Percentiles rank a stretch among this genome's conserved stretches.
These are phyloP conservation scores for Parascotia fuliginaria DNA, from an alignment of 2,888 invertebrate species.

Conservation along the genomic window DNA sequence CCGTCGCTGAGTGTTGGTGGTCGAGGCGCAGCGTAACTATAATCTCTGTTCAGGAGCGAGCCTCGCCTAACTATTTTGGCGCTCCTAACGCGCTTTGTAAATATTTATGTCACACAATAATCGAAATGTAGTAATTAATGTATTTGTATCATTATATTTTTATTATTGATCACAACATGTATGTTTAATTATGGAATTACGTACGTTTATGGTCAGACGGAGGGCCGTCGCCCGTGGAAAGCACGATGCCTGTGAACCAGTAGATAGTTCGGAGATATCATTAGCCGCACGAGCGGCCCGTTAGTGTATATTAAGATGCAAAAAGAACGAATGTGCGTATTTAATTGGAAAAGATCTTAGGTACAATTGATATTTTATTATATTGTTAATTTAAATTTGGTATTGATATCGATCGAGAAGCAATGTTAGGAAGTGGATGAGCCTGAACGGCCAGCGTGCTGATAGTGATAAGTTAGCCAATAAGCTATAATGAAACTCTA, in stretches of 20 bases:
- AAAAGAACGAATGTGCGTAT: slow-evolving; percentile 77
- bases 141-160: slow-evolving; percentile 86
- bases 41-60: slow-evolving; percentile 67
- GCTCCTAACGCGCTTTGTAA: slow-evolving; percentile 83
- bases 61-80: slow-evolving; percentile 77
- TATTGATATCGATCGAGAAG: slow-evolving; percentile 83
- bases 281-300: slow-evolving; percentile 52
- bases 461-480: slow-evolving; percentile 80
- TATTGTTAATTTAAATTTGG: slow-evolving; percentile 85
- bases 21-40: slow-evolving; percentile 48
- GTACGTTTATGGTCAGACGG: slow-evolving; percentile 63
- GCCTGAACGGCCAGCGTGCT: slow-evolving; percentile 76
- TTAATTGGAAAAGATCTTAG: slow-evolving; percentile 84
- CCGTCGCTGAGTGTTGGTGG: slow-evolving; percentile 12
- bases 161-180: slow-evolving; percentile 84
- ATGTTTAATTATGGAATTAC: slow-evolving; percentile 74
- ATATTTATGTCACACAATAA: slow-evolving; percentile 85
- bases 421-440: slow-evolving; percentile 76
- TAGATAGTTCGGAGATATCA: slow-evolving; percentile 60
- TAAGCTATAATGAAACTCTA: slow-evolving; percentile 83
- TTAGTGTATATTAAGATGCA: slow-evolving; percentile 74
- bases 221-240: slow-evolving; percentile 27
- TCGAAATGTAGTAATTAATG: slow-evolving; percentile 84
- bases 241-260: slow-evolving; percentile 56
- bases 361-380: slow-evolving; percentile 86